Evolutionary conservation across 2,797 vertebrate genomes (phyloP).

Genomic region (Coilia nasus): DNA sequence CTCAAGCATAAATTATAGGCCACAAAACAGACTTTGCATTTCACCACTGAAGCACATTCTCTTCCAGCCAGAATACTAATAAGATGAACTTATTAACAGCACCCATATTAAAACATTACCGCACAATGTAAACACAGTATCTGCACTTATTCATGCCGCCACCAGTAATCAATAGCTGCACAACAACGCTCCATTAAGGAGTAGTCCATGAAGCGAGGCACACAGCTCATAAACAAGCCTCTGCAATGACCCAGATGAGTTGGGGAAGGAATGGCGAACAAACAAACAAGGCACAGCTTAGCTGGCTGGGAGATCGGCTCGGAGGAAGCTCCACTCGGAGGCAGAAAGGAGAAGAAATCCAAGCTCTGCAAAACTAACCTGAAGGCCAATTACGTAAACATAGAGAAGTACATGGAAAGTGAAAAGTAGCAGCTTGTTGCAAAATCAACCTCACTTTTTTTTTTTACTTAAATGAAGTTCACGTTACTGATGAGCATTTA

Average conservation of each 20-base stretch:
- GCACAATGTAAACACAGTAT: neutral
- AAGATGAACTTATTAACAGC: neutral
- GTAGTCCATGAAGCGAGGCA: neutral
- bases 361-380: too few species aligned
- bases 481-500: neutral
- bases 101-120: conserved; percentile 1
- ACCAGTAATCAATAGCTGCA: neutral
- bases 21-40: neutral
- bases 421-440: too few species aligned
- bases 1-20: neutral
- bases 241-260: conserved; percentile 20
- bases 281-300: neutral
- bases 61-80: neutral
- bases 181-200: neutral
- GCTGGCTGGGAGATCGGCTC: neutral
- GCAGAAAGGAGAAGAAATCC: too few species aligned
- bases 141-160: neutral
- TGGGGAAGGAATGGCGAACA: neutral
- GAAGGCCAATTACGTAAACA: too few species aligned
- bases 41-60: neutral
- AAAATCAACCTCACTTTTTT: neutral
- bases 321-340: too few species aligned
- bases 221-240: neutral
- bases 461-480: neutral
- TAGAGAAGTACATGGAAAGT: too few species aligned